Percentiles rank a stretch among this genome's conserved stretches.
Conservation (phyloP, 1,140 invertebrate genomes). For the Psilanteris sp. region DNA sequence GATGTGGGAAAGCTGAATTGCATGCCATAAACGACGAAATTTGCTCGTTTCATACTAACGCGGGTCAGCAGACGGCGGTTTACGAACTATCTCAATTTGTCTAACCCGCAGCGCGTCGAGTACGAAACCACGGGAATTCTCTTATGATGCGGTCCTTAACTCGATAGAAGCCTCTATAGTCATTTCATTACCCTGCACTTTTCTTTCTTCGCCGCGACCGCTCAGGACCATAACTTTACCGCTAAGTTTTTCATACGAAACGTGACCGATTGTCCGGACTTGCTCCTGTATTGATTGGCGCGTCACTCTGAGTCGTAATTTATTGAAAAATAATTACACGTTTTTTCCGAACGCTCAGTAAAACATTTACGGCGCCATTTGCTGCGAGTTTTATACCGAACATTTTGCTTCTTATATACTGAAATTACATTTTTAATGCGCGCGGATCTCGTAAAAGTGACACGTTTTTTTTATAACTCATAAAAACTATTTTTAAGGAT, state of each 20-base stretch:
- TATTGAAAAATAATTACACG: constrained; percentile 29
- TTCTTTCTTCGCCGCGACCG: constrained; percentile 29
- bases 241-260: constrained; percentile 3
- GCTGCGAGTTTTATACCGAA: constrained; percentile 5
- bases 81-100: constrained; percentile 81
- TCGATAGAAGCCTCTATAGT: constrained; percentile 60
- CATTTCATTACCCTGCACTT: constrained; percentile 44
- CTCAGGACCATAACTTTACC: constrained; percentile 16
- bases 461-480: constrained; percentile 1
- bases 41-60: constrained; percentile 60
- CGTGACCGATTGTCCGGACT: no score
- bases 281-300: constrained; percentile 21
- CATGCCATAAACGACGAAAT: constrained; percentile 53
- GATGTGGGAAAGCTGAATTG: constrained; percentile 47
- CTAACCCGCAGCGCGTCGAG: constrained; percentile 77
- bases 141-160: constrained; percentile 70
- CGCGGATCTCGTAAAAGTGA: constrained; percentile 16
- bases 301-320: constrained; percentile 17
- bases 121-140: constrained; percentile 77
- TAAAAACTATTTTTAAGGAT: no score
- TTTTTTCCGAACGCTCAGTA: constrained; percentile 1
- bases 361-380: constrained; percentile 28
- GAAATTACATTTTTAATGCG: constrained; percentile 37
- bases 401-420: constrained; percentile 27
- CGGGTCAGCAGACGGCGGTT: constrained; percentile 76